phyloP scores from a whole-genome alignment of 2,113 vertebrate genomes.

The Hyaena hyaena region DNA sequence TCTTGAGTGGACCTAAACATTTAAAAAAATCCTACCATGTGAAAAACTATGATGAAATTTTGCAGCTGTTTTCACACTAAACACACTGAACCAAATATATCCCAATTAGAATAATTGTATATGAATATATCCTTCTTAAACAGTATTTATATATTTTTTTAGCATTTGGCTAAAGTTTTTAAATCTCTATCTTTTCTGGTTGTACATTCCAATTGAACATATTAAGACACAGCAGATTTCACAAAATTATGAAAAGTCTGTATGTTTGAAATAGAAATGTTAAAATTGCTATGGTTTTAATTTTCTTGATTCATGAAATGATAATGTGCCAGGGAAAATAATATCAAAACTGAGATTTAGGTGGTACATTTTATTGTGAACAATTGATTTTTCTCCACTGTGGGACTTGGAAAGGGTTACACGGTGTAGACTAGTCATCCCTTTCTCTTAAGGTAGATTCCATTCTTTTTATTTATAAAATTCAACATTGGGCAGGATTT shows the following conservation, averaged over 20 bases:
- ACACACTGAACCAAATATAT: neutral
- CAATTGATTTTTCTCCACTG: neutral
- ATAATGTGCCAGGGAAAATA: neutral
- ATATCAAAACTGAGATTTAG: neutral
- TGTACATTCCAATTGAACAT: slow-evolving; percentile 11
- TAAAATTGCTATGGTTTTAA: slow-evolving; percentile 28
- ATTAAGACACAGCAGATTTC: neutral
- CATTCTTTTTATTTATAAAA: neutral
- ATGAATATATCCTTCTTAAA: slow-evolving; percentile 41
- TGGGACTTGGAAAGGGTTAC: neutral
- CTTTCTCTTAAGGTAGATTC: neutral
- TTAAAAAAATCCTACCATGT: neutral
- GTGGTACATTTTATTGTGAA: neutral
- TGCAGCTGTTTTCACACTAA: slow-evolving; percentile 14
- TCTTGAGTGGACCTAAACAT: neutral
- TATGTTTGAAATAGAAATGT: slow-evolving; percentile 24
- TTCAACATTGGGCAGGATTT: neutral
- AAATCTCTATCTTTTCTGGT: neutral
- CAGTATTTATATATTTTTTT: slow-evolving; percentile 36
- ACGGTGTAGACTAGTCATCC: neutral
- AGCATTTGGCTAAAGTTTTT: slow-evolving; percentile 20
- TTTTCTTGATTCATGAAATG: slow-evolving; percentile 7
- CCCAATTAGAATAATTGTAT: slow-evolving; percentile 28
- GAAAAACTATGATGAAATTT: neutral
- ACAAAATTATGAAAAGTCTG: slow-evolving; percentile 5